These are phyloP conservation scores for Salvator merianae DNA, from an alignment of 2,113 vertebrate species.

Conservation along the genomic window DNA sequence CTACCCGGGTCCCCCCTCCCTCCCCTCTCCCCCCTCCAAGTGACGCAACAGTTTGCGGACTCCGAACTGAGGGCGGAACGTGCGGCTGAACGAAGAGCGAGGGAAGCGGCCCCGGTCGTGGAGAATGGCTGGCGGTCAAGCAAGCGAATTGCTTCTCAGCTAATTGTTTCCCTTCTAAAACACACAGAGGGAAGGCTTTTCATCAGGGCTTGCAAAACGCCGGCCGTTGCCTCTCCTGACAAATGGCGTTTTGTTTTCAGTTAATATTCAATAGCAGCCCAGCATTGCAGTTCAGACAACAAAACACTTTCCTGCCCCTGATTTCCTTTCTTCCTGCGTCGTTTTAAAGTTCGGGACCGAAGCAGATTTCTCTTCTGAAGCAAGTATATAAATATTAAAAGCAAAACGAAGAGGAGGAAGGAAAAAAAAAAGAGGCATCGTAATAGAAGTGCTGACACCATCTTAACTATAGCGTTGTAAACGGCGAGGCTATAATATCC, in stretches of 20 bases:
- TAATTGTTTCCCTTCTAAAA: neutral
- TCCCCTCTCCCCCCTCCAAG: too few relatives aligned
- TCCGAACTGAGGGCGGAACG: neutral
- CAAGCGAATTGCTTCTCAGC: neutral
- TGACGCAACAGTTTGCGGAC: neutral
- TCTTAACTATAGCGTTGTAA: slow-evolving; percentile 80
- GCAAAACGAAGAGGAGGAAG: too few relatives aligned
- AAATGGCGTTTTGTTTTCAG: slow-evolving; percentile 26
- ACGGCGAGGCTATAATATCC: slow-evolving; percentile 84
- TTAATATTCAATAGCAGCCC: slow-evolving; percentile 50
- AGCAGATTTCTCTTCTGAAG: slow-evolving; percentile 37
- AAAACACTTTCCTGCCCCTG: slow-evolving; percentile 41
- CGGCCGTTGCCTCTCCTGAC: slow-evolving; percentile 53
- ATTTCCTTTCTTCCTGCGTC: too few relatives aligned
- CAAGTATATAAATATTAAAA: neutral
- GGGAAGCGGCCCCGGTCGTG: neutral
- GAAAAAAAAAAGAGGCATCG: slow-evolving; percentile 31
- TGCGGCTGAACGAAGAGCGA: neutral
- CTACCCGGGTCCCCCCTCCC: neutral
- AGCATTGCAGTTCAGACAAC: slow-evolving; percentile 40
- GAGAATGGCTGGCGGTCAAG: neutral
- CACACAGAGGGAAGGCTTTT: neutral
- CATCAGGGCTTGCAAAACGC: neutral
- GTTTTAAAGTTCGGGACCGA: slow-evolving; percentile 69
- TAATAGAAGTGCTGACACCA: slow-evolving; percentile 83